phyloP scores from a whole-genome alignment of 2,113 vertebrate genomes.

The Sinosuthora webbiana region DNA sequence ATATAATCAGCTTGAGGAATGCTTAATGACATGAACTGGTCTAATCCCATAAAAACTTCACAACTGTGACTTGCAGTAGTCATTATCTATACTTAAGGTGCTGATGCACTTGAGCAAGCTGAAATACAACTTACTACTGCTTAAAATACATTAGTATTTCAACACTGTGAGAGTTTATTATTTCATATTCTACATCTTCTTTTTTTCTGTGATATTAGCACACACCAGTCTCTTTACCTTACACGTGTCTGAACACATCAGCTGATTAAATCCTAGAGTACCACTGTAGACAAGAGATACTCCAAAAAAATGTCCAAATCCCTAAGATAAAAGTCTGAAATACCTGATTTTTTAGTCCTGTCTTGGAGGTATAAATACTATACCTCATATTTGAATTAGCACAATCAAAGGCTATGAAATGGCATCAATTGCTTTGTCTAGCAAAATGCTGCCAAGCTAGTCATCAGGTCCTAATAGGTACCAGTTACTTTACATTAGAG shows the following conservation, averaged over 20 bases:
- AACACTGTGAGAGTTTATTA: not conserved
- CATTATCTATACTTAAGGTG: not conserved
- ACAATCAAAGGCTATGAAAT: not conserved
- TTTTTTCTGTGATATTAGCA: not conserved
- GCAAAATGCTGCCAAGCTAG: not conserved
- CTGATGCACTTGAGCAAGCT: not conserved
- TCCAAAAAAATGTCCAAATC: not conserved
- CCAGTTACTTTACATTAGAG: not conserved
- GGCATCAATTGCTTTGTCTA: not conserved
- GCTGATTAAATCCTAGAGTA: not conserved
- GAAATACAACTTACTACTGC: not conserved
- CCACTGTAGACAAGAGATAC: not conserved
- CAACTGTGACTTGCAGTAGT: not conserved
- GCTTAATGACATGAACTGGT: not conserved
- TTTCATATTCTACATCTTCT: not conserved
- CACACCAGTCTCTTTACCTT: not conserved
- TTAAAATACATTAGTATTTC: not conserved
- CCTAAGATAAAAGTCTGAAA: not conserved
- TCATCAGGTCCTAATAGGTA: not conserved
- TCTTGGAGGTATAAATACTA: not conserved
- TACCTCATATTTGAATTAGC: not conserved
- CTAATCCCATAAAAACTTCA: not conserved
- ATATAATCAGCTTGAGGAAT: not conserved
- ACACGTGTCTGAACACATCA: not conserved
- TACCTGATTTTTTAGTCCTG: not conserved